Evolutionary conservation across 1,140 invertebrate genomes (phyloP), one percentile per base, ranked within the genome.

Genomic region (Brachystomella parvula): DNA sequence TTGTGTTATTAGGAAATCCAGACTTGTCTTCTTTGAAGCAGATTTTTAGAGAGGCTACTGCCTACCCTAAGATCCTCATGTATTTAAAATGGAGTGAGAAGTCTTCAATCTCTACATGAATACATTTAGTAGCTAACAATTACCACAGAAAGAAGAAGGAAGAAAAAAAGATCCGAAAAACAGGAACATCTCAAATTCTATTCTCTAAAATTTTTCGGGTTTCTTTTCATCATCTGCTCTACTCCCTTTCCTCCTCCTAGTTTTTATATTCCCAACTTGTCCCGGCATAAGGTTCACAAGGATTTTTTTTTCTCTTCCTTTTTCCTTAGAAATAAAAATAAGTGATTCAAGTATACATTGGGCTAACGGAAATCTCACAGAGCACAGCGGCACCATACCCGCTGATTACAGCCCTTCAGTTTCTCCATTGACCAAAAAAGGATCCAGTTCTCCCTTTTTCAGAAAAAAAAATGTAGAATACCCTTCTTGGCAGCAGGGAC

Each of bases 321-420:
- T 9, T 12, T 12, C n/a, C 39, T 44, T n/a, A n/a, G n/a, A n/a
- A n/a, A n/a, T n/a, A n/a, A 53, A 24, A 53, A 53, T 12, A 26
- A 53, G 24, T 53, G 49, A 53, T 17, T 53, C 24, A 53, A 26
- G 49, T 17, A n/a, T n/a, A 24, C 15, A 53, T 19, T 12, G 49
- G 49, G 24, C 9, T 53, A 53, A 53, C 49, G 49, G 49, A 53
- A 53, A 53, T 53, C 49, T 53, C 49, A 19, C 6, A 39, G 35
- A 39, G 19, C 35, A 19, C 49, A 53, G 49, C 49, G 49, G 49
- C 49, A 15, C 49, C 49, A 53, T 6, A 24, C 9, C 49, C 49
- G n/a, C 49, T 53, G 12, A 53, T 53, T 53, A 53, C 15, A 53
- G 49, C 49, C 49, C 49, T 53, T 53, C 49, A 44, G n/a, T 9